Percentiles rank a stretch among this genome's conserved stretches.
Evolutionary conservation across 2,113 vertebrate genomes (phyloP).

Genomic region (Sinocyclocheilus grahami): DNA sequence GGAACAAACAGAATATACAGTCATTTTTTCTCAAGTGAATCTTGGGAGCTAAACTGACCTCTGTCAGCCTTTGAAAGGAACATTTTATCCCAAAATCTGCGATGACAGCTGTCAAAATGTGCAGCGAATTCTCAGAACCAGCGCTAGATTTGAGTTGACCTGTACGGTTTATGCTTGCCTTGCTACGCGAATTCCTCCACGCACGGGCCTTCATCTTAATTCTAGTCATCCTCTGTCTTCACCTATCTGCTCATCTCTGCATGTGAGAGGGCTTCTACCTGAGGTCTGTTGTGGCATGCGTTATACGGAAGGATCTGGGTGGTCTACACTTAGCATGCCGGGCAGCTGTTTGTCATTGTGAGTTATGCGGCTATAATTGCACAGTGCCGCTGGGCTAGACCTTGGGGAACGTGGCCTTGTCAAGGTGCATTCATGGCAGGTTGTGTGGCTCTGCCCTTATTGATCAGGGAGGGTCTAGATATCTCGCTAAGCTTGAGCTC

Average conservation of each 20-base stretch:
- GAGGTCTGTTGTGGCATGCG: conserved; percentile 50
- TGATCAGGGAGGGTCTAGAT: conserved; percentile 53
- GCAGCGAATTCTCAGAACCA: background rate
- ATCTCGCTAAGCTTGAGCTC: conserved; percentile 46
- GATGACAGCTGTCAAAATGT: conserved; percentile 24
- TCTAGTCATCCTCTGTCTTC: conserved; percentile 7
- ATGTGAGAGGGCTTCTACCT: conserved; percentile 17
- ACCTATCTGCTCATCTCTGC: conserved; percentile 2
- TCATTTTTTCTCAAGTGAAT: background rate
- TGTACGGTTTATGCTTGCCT: background rate
- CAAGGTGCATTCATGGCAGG: conserved; percentile 62
- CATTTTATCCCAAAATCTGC: background rate
- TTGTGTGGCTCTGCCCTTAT: conserved; percentile 59
- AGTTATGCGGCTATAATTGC: conserved; percentile 66
- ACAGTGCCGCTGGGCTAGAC: conserved; percentile 55
- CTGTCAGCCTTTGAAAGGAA: background rate
- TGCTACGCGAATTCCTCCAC: background rate
- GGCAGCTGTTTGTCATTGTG: conserved; percentile 62
- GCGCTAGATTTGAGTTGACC: background rate
- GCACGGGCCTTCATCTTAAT: background rate
- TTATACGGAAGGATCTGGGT: conserved; percentile 42
- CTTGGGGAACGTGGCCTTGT: conserved; percentile 62
- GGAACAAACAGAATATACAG: conserved; percentile 4
- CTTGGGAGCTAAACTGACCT: background rate
- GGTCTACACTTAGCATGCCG: conserved; percentile 57